Evolutionary conservation across 2,113 vertebrate species (phyloP).

Genomic region (Antechinus stuartii): DNA sequence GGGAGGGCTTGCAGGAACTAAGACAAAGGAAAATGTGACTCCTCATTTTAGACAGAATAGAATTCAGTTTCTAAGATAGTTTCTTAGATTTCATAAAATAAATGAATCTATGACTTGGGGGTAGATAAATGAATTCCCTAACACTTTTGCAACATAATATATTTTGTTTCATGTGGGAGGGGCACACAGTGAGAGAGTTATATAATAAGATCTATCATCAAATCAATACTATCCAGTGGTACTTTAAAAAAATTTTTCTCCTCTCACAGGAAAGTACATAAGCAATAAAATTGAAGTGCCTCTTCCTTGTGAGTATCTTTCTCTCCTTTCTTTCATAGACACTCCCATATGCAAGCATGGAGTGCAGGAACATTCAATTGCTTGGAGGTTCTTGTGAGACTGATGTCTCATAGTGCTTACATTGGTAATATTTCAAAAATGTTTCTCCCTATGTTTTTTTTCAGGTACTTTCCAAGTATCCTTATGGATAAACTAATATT

Average conservation of each 20-base stretch:
- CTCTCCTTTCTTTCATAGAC: background rate
- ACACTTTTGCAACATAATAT: background rate
- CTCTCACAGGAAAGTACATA: background rate
- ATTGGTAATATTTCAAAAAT: background rate
- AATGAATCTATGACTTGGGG: background rate
- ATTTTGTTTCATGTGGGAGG: background rate
- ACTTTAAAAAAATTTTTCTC: background rate
- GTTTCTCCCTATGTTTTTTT: no score
- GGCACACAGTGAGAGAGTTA: background rate
- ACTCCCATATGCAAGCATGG: background rate
- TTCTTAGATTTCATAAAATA: background rate
- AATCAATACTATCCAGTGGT: no score
- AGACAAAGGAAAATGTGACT: background rate
- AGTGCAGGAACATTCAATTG: background rate
- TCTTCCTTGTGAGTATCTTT: background rate
- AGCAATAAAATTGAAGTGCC: background rate
- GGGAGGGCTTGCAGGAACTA: background rate
- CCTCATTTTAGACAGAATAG: background rate
- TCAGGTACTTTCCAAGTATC: no score
- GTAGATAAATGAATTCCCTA: background rate
- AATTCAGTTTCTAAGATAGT: background rate
- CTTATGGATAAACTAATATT: no score
- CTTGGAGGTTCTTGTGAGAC: background rate
- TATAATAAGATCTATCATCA: background rate
- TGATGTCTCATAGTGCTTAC: background rate